These are phyloP conservation scores for Fragum fragum DNA, from an alignment of 2,888 invertebrate genomes.

Conservation along the genomic window DNA sequence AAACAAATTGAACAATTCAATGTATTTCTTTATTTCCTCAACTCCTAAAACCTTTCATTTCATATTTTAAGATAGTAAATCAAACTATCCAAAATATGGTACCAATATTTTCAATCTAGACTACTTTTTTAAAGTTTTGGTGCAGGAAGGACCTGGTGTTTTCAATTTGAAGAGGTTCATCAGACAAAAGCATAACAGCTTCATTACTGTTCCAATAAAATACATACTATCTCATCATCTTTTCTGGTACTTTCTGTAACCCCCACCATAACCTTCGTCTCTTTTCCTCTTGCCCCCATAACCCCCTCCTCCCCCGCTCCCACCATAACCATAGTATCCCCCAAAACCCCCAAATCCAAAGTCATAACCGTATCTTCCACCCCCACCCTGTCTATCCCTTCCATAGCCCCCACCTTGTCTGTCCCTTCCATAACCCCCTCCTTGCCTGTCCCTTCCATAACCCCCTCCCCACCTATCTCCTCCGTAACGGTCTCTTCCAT, in stretches of 20 bases:
- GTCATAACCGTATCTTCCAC: background rate
- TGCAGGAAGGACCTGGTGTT: too few species aligned
- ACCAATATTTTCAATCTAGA: too few species aligned
- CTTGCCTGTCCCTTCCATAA: slow-evolving; percentile 24
- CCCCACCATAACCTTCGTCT: slow-evolving; percentile 21
- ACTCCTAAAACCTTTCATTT: too few species aligned
- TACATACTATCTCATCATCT: slow-evolving; percentile 4
- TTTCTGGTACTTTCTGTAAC: slow-evolving; percentile 20
- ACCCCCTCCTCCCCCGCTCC: slow-evolving; percentile 11
- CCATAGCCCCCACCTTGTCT: slow-evolving; percentile 2
- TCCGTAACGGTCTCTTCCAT: background rate
- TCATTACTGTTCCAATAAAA: too few species aligned
- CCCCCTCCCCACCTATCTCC: slow-evolving; percentile 18
- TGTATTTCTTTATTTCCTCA: too few species aligned
- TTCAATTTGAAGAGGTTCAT: too few species aligned
- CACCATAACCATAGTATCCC: slow-evolving; percentile 13
- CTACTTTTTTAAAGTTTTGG: too few species aligned
- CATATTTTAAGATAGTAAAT: too few species aligned
- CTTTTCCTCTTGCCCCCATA: slow-evolving; percentile 18
- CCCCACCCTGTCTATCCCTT: slow-evolving; percentile 5
- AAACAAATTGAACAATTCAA: too few species aligned
- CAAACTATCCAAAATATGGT: too few species aligned
- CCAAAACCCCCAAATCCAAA: slow-evolving; percentile 11
- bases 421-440: slow-evolving; percentile 21
- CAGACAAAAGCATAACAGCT: too few species aligned